Base-by-base conservation (phyloP, 2,888 invertebrate genomes). In the Unio pictorum region DNA sequence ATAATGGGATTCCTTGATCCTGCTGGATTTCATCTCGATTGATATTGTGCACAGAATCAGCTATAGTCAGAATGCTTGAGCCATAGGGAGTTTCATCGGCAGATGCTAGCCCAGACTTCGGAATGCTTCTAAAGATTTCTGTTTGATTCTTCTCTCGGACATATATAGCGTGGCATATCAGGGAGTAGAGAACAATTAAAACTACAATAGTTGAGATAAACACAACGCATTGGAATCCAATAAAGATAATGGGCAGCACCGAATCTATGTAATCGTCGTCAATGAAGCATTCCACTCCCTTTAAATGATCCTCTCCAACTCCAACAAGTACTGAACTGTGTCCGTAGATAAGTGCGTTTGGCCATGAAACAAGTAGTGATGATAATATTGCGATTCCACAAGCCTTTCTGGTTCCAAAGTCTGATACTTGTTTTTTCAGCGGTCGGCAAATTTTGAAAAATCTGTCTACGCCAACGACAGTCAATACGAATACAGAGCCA, bases 371-470 rank as follows among this genome's bases (percentile, higher is more conserved):
- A 8, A 79, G n/a, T 11, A 77, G 30, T 5, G 81, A 75, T n/a
- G 65, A 65, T 15, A 64, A 17, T 7, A 69, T 62, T 4, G 79
- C 77, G 15, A 80, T 62, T 4, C 71, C 0, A 68, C 80, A 80
- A 1, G 76, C 73, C 20, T 69, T 55, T 60, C 81, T 81, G 57
- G 79, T 76, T 23, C 79, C 73, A 20, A 72, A 71, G 18, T 75
- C 69, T 3, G 72, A 57, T 23, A 85, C 73, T 62, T 85, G 84
- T 30, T 67, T 71, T 61, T 77, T 78, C 6, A 84, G 69, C 4
- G 84, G 84, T 28, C 75, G 71, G 45, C 84, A 82, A 1, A 86
- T 78, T 59, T 82, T 84, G 26, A 79, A 61, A 70, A 78, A 86
- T 23, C 79, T 71, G 34, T 80, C 79, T 3, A 80, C 60, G 1